Evolutionary conservation across 2,113 vertebrate genomes (phyloP).

Genomic region (Eretmochelys imbricata): DNA sequence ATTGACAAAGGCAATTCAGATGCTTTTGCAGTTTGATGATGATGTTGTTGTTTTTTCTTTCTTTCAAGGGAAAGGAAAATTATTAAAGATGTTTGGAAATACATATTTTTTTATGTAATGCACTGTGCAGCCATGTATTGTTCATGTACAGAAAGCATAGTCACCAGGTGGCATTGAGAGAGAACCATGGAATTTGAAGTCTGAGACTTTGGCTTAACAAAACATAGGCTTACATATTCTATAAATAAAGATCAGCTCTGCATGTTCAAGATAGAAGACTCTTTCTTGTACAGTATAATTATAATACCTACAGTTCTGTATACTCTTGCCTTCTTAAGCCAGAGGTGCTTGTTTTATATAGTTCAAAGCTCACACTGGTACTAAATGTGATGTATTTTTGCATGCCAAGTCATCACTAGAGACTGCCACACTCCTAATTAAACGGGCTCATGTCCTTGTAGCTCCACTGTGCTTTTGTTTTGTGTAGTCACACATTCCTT

Average conservation of each 20-base stretch:
- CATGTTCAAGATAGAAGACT: not conserved
- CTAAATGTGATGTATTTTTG: not conserved
- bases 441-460: not conserved
- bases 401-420: not conserved
- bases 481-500: not conserved
- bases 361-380: not conserved
- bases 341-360: not conserved
- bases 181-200: not conserved
- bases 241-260: not conserved
- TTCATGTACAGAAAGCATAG: not conserved
- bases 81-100: not conserved
- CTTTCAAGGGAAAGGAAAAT: not conserved
- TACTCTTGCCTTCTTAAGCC: not conserved
- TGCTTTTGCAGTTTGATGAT: not conserved
- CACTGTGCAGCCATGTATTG: not conserved
- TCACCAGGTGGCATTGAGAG: not conserved
- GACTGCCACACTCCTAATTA: not conserved
- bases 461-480: not conserved
- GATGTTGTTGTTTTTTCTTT: not conserved
- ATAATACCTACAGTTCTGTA: not conserved
- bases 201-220: not conserved
- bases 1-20: not conserved
- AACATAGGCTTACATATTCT: not conserved
- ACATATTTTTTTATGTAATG: not conserved
- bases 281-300: not conserved